These are phyloP conservation scores for Acipenser transmontanus DNA, from an alignment of 2,797 vertebrate genomes.

Conservation along the genomic window DNA sequence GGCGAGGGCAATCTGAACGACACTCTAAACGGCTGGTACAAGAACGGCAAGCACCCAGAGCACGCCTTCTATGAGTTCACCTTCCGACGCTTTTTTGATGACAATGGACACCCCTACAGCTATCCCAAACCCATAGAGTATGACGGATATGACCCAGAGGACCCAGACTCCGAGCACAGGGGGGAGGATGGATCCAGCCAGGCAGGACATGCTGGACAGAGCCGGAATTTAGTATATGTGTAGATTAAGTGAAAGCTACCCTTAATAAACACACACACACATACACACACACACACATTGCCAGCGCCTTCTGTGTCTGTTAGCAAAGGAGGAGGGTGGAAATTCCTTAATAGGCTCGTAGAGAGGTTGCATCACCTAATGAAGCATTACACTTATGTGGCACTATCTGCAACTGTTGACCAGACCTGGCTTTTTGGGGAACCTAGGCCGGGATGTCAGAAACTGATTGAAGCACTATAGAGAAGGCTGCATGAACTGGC, in stretches of 20 bases:
- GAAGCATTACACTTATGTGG: too few species aligned
- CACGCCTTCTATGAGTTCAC: conserved; percentile 88
- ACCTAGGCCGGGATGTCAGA: too few species aligned
- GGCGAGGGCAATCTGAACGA: conserved; percentile 81
- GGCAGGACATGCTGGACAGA: conserved; percentile 44
- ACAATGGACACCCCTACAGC: conserved; percentile 90
- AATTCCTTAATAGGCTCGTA: not conserved
- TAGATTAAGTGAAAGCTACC: conserved; percentile 40
- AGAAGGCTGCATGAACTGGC: too few species aligned
- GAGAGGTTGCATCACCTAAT: too few species aligned
- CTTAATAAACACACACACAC: not conserved
- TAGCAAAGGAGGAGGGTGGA: not conserved
- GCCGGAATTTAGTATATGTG: conserved; percentile 84
- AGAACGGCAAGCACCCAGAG: conserved; percentile 89
- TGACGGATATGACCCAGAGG: conserved; percentile 64
- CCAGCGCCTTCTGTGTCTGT: conserved; percentile 9
- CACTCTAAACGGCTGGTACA: conserved; percentile 87
- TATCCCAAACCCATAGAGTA: conserved; percentile 92
- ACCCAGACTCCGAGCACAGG: conserved; percentile 45
- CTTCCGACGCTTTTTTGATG: conserved; percentile 85
- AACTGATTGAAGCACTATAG: too few species aligned
- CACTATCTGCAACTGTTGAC: too few species aligned
- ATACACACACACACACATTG: too few species aligned
- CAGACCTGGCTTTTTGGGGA: too few species aligned
- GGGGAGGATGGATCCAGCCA: conserved; percentile 51